Evolutionary conservation across 2,888 invertebrate species (phyloP), one percentile per base, ranked within the genome.

Genomic region (Himalopsyche anomala): DNA sequence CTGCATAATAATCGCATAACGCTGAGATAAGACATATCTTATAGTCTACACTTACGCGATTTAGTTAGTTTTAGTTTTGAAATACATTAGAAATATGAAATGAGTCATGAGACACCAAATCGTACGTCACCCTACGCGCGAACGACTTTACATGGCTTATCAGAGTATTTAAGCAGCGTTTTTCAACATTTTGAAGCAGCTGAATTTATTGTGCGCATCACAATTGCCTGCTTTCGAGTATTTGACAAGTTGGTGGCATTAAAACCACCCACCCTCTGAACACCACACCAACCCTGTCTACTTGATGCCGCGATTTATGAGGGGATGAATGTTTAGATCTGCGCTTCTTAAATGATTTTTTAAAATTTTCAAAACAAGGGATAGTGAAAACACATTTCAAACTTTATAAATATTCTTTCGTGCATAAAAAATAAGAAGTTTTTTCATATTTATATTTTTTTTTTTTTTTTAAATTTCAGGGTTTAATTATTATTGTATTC

Each of bases 281-380:
- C 62, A 62, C 62, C 62, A 62, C 62, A 19, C 62, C 62, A 62
- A 19, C 82, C 82, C 42, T 82, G 82, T 82, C 85, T 85, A 79
- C 79, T 85, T 85, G 85, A 85, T 85, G 82, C 82, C 79, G 74
- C 82, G 85, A 85, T 85, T 82, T 85, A 85, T 85, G 82, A 82
- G 82, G 51, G 74, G 56, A 82, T 85, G 82, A 82, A 82, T 82
- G 51, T 62, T 62, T 62, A 62, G 62, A 62, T 62, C 62, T 19
- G 19, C 11, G 62, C 62, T 62, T 62, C 62, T 62, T 11, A 62
- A 62, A 62, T 62, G 12, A 51, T 51, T 51, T 45, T 45, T 45
- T 9, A 2, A n/a, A 8, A 6, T 45, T 11, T 9, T 9, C 0
- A 15, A 51, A 51, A 51, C 15, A 15, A 51, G 51, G 0, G 51